A percentile compares a stretch with the other conserved stretches of the same genome.
These are phyloP conservation scores for Chamaea fasciata DNA, from an alignment of 2,113 vertebrate genomes.

Conservation along the genomic window DNA sequence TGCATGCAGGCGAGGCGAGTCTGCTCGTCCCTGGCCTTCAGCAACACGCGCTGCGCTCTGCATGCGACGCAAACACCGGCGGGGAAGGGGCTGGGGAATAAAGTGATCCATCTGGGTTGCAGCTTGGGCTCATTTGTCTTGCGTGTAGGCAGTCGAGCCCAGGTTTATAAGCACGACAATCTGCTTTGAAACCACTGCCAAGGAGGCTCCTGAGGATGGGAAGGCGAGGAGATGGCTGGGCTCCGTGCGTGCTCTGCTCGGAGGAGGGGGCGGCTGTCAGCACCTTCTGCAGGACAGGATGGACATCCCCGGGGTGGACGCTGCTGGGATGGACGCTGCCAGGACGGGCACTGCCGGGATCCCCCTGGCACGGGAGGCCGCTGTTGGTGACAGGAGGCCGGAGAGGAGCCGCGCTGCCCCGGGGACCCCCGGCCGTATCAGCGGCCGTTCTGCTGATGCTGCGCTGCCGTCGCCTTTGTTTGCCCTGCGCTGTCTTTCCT, in stretches of 20 bases:
- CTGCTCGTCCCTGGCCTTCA: background rate
- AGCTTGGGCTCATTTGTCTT: constrained; percentile 50
- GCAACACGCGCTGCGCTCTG: background rate
- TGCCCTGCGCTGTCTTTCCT: background rate
- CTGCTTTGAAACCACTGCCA: background rate
- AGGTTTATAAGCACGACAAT: background rate
- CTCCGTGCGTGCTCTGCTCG: rapidly evolving
- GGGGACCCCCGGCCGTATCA: background rate
- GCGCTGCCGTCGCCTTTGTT: background rate
- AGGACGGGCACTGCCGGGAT: background rate
- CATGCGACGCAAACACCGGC: background rate
- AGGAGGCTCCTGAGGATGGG: background rate
- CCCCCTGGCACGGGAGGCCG: background rate
- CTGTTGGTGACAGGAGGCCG: background rate
- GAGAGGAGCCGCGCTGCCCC: background rate
- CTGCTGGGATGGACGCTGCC: background rate
- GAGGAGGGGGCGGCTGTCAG: background rate
- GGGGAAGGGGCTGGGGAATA: constrained; percentile 7
- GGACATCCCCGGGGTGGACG: background rate
- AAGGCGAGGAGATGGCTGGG: rapidly evolving
- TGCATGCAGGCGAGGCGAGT: background rate
- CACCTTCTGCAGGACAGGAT: background rate
- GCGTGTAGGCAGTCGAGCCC: background rate
- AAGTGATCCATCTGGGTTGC: constrained; percentile 7
- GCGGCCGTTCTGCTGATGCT: background rate